Evolutionary conservation across 1,140 invertebrate species (phyloP), one percentile per base, ranked within the genome.

Genomic region (Pectinophora gossypiella): DNA sequence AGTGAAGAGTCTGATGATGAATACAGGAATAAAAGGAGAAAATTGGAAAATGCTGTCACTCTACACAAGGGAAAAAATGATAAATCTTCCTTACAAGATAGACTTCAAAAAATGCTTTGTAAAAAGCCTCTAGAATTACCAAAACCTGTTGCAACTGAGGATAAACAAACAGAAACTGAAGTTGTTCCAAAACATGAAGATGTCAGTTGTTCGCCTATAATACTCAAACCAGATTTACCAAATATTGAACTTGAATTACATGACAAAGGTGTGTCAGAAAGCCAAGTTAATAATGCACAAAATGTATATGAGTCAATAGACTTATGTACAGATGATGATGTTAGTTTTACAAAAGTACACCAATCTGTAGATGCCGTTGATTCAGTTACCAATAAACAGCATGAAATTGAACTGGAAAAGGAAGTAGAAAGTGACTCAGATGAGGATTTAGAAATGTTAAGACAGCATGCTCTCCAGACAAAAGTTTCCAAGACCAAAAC

Each of bases 1-100:
- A 85, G 81, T 72, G 80, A 84, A 20, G 74, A 76, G 46, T 76
- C 81, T 42, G 80, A 80, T 48, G 77, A 84, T 70, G 84, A 87
- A 58, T 84, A 81, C 40, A 77, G 64, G 62, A 76, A 76, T 64
- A 85, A 83, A 64, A 68, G 81, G 64, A 58, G 68, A 56, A 85
- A 78, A 60, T 59, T 87, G 46, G 76, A 74, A 20, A 56, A 83
- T 72, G 78, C 84, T 48, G 81, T 84, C 5, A 45, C 64, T 2
- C 60, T 85, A 19, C 69, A 70, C 59, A 81, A 64, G 51, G 46
- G 50, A 10, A 77, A 70, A 56, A 67, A 57, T 60, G 81, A 86
- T 53, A 73, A 67, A 51, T 71, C 78, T 18, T 72, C 80, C 13
- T 61, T 86, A 56, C 85, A 76, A 62, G 77, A 68, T 15, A 73